phyloP scores from a whole-genome alignment of 2,113 vertebrate species.

The Periophthalmodon schlosseri region DNA sequence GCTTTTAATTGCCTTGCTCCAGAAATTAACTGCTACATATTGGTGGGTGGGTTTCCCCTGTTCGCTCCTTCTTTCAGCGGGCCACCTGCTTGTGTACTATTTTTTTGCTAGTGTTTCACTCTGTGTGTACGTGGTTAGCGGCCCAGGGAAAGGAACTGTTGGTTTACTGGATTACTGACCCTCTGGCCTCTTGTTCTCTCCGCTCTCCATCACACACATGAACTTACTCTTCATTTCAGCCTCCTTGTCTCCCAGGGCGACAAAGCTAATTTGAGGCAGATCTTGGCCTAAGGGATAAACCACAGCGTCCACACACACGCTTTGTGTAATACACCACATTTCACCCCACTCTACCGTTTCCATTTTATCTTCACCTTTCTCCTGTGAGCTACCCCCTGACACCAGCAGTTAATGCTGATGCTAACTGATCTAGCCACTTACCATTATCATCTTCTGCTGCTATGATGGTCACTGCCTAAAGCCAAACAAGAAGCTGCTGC shows the following conservation, averaged over 20 bases:
- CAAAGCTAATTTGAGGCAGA: constrained; percentile 79
- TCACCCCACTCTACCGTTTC: constrained; percentile 34
- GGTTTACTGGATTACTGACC: constrained; percentile 62
- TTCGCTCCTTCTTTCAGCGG: constrained; percentile 41
- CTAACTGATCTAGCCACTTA: constrained; percentile 67
- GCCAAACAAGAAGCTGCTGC: constrained; percentile 12
- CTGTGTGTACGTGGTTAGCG: constrained; percentile 33
- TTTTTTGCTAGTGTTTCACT: constrained; percentile 13
- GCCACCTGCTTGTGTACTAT: constrained; percentile 28
- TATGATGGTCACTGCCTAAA: constrained; percentile 23
- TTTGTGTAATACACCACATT: constrained; percentile 26
- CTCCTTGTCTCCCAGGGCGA: constrained; percentile 70
- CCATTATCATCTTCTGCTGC: constrained; percentile 55
- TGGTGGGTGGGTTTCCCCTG: constrained; percentile 59
- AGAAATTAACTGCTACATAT: constrained; percentile 72
- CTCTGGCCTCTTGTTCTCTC: constrained; percentile 43
- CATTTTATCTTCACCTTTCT: constrained; percentile 67
- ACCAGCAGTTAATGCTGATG: constrained; percentile 55
- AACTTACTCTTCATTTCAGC: constrained; percentile 60
- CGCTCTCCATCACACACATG: constrained; percentile 38
- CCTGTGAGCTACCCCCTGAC: constrained; percentile 56
- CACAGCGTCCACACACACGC: constrained; percentile 38
- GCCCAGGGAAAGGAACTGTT: constrained; percentile 46
- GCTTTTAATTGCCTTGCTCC: constrained; percentile 74
- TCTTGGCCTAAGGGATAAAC: constrained; percentile 75